Conservation (phyloP, 1,140 invertebrate genomes). For the Drosophila paulistorum region DNA sequence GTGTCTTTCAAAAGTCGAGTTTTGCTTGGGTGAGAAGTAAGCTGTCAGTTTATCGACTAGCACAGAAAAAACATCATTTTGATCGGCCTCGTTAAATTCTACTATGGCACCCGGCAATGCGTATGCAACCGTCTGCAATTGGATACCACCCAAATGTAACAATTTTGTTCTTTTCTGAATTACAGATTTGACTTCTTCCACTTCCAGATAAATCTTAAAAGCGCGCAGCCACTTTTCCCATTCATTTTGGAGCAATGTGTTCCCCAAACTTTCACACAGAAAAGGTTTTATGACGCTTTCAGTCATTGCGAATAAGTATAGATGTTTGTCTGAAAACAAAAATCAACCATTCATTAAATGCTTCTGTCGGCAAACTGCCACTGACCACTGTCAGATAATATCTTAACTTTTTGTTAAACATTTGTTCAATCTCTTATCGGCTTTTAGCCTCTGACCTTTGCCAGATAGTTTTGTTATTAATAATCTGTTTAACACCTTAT, state of each 20-base stretch:
- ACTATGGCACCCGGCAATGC: too few relatives aligned
- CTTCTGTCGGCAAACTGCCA: neutral
- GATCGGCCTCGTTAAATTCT: too few relatives aligned
- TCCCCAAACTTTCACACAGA: neutral
- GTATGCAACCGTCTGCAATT: too few relatives aligned
- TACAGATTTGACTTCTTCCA: too few relatives aligned
- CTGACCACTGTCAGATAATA: conserved; percentile 1
- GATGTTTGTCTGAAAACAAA: too few relatives aligned
- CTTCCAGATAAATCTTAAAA: too few relatives aligned
- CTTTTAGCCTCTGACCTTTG: neutral
- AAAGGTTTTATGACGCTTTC: neutral
- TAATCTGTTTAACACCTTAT: too few relatives aligned
- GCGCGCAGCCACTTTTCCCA: neutral
- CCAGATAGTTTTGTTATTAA: neutral
- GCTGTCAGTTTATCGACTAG: neutral
- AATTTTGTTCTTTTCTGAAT: too few relatives aligned
- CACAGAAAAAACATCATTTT: too few relatives aligned
- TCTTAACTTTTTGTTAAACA: neutral
- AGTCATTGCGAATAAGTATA: too few relatives aligned
- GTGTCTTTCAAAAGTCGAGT: neutral
- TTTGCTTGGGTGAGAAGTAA: neutral
- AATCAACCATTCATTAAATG: too few relatives aligned
- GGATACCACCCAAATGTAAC: too few relatives aligned
- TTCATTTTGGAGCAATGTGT: neutral
- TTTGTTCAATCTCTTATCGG: neutral